Evolutionary conservation across 92 coral and sea anemone genomes (phyloP).

Genomic region (Meandrina meandrites): DNA sequence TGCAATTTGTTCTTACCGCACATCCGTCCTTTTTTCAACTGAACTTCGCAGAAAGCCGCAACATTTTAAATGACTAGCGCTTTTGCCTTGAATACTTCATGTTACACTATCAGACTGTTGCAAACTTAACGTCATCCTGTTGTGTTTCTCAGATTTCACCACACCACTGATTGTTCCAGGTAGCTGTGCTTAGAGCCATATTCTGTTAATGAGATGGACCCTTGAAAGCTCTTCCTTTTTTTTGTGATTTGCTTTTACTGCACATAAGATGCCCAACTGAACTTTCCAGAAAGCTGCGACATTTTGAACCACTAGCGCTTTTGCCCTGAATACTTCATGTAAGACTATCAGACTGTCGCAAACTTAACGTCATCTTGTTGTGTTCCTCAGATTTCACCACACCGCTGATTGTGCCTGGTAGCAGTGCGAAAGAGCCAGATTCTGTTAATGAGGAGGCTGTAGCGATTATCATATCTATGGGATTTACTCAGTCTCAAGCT

Average conservation of each 20-base stretch:
- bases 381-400: slow-evolving; percentile 69
- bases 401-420: slow-evolving; percentile 63
- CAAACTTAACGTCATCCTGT: neutral
- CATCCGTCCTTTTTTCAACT: too few species aligned
- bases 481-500: slow-evolving; percentile 85
- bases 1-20: neutral
- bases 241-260: neutral
- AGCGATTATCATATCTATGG: slow-evolving; percentile 85
- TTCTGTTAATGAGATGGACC: slow-evolving; percentile 71
- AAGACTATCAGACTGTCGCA: neutral
- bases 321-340: too few species aligned
- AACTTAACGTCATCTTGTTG: neutral
- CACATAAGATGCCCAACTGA: too few species aligned
- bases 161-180: slow-evolving; percentile 69
- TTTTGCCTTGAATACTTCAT: too few species aligned
- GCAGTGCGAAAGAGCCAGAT: slow-evolving; percentile 20
- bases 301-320: too few species aligned
- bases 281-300: neutral
- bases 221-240: too few species aligned
- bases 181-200: slow-evolving; percentile 25
- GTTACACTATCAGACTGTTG: neutral
- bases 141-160: slow-evolving; percentile 65
- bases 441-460: slow-evolving; percentile 80
- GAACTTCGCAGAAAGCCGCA: neutral
- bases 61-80: too few species aligned